Evolutionary conservation across 2,113 vertebrate species (phyloP), one percentile per base, ranked within the genome.

Genomic region (Zeus faber): DNA sequence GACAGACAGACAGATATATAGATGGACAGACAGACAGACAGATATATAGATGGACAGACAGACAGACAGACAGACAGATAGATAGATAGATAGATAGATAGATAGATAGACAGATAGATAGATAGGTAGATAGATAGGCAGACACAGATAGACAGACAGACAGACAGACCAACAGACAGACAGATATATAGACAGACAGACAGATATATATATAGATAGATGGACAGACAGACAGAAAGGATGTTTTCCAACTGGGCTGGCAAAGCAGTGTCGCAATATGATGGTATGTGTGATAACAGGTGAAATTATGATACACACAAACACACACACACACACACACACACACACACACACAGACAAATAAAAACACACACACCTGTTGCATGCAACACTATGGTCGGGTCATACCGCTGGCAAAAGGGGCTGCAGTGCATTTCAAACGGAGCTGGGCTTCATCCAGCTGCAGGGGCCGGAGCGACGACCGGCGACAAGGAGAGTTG

Each of bases 141-240:
- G 11, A 21, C 33, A 40, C 21, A 53, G 43, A 40, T 39, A 11
- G 6, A 0, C 5, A 54, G 6, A 25, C 13, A 41, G 10, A 41
- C 23, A 54, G 35, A 41, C n/a, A 54, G 35, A 54, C 22, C 25
- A 2, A 52, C 31, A 37, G 18, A 23, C 49, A 29, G 16, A 22
- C 8, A 33, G 27, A 20, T 9, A 9, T 17, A 14, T 13, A 39
- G 1, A 17, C 39, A 41, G 6, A 17, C 39, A 41, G 14, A 41
- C 9, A 40, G 14, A 3, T 23, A 9, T 16, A 54, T 10, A 35
- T 13, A n/a, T 40, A 37, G 11, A 26, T 37, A 31, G 7, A 31
- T 16, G 16, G 14, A 40, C 13, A 29, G 21, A 46, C 16, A 22
- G 3, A 14, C 33, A 37, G 46, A 47, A 16, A 14, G 23, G 4